phyloP scores from a whole-genome alignment of 2,113 vertebrate species.

The Neogobius melanostomus region DNA sequence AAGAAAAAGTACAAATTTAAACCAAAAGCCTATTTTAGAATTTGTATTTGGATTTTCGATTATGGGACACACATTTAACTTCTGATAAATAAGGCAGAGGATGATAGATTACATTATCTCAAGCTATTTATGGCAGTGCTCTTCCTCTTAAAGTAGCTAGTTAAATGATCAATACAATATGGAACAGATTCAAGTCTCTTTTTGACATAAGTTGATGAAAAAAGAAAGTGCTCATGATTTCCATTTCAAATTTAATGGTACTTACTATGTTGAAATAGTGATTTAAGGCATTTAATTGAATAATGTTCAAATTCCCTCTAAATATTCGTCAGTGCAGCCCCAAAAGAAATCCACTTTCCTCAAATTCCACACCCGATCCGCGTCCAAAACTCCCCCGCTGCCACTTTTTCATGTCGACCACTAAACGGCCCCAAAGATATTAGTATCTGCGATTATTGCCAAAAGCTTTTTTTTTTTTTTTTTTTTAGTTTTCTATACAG shows the following conservation, averaged over 20 bases:
- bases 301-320: no score
- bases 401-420: constrained; percentile 41
- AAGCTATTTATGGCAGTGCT: neutral
- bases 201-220: no score
- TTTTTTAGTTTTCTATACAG: constrained; percentile 84
- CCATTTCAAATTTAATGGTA: no score
- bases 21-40: neutral
- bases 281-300: no score
- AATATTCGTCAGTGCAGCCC: no score
- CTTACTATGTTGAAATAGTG: no score
- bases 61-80: no score
- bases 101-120: neutral
- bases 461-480: constrained; percentile 80
- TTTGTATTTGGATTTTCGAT: neutral
- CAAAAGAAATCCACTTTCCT: neutral
- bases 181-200: no score
- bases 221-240: no score
- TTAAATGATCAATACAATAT: no score
- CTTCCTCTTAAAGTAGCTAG: neutral
- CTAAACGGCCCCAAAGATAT: constrained; percentile 56
- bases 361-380: neutral
- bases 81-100: neutral
- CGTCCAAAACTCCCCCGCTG: neutral
- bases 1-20: neutral
- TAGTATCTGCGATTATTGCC: constrained; percentile 93